phyloP scores from a whole-genome alignment of 2,888 invertebrate genomes.

The Aphelenchoides bicaudatus region DNA sequence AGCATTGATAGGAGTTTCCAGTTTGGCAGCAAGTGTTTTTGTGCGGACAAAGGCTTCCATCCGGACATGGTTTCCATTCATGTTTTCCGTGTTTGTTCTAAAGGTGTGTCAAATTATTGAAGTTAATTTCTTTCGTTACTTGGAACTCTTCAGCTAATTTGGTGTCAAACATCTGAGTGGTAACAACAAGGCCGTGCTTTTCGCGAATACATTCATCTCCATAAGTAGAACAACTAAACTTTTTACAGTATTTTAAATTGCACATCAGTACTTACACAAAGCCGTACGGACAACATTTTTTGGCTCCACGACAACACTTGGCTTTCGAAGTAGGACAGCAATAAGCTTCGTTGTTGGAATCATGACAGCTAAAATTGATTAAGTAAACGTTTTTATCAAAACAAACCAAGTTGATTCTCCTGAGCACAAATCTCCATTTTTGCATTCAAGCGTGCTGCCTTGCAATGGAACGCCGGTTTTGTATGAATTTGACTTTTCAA shows the following conservation, averaged over 20 bases:
- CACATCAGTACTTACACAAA: no score
- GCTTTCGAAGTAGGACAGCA: neutral
- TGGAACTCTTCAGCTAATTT: neutral
- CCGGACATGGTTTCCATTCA: neutral
- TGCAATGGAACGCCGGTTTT: neutral
- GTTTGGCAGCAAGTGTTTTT: slow-evolving; percentile 4
- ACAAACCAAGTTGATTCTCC: slow-evolving; percentile 7
- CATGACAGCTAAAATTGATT: slow-evolving; percentile 3
- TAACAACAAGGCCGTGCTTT: neutral
- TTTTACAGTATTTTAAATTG: no score
- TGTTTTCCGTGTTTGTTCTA: neutral
- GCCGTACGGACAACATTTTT: slow-evolving; percentile 6
- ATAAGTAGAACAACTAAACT: neutral
- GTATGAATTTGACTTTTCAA: no score
- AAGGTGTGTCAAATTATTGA: neutral
- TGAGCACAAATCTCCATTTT: neutral
- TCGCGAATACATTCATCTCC: slow-evolving; percentile 6
- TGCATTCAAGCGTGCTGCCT: neutral
- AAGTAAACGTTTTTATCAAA: neutral
- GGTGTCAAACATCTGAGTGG: neutral
- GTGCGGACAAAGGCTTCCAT: neutral
- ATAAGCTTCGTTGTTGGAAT: slow-evolving; percentile 2
- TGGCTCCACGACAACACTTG: slow-evolving; percentile 4
- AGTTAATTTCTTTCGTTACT: slow-evolving; percentile 1
- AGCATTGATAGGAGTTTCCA: slow-evolving; percentile 1